Evolutionary conservation across 2,113 vertebrate species (phyloP).

Genomic region (Sapayoa aenigma): DNA sequence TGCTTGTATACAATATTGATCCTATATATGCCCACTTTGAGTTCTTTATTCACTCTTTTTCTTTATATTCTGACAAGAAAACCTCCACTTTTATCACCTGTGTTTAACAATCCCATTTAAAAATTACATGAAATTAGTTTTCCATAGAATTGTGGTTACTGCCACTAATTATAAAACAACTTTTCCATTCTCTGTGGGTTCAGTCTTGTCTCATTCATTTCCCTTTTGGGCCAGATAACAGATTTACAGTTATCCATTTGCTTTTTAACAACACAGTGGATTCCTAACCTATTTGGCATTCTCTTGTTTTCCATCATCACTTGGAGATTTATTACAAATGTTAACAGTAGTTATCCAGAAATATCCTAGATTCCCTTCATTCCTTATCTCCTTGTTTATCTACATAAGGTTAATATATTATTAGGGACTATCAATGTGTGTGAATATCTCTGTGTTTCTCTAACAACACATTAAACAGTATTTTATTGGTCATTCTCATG

Average conservation of each 20-base stretch:
- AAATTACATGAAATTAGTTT: background rate
- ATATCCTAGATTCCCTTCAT: background rate
- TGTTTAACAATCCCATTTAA: background rate
- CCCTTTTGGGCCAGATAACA: slow-evolving; percentile 34
- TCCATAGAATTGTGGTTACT: background rate
- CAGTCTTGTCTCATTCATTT: background rate
- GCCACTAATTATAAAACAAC: background rate
- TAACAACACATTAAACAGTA: background rate
- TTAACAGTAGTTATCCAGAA: slow-evolving; percentile 35
- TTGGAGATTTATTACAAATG: slow-evolving; percentile 17
- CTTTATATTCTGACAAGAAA: background rate
- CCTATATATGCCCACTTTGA: background rate
- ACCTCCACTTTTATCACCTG: background rate
- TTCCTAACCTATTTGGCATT: slow-evolving; percentile 41
- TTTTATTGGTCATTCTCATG: background rate
- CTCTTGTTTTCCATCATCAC: slow-evolving; percentile 36
- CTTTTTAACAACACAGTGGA: background rate
- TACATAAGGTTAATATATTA: background rate
- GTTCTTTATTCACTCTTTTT: background rate
- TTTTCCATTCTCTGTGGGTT: background rate
- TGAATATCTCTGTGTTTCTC: background rate
- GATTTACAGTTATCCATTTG: slow-evolving; percentile 41
- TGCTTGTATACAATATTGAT: background rate
- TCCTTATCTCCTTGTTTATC: slow-evolving; percentile 51
- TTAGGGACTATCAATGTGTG: background rate